phyloP scores from a whole-genome alignment of 2,888 invertebrate genomes.

The Dioctria rufipes region DNA sequence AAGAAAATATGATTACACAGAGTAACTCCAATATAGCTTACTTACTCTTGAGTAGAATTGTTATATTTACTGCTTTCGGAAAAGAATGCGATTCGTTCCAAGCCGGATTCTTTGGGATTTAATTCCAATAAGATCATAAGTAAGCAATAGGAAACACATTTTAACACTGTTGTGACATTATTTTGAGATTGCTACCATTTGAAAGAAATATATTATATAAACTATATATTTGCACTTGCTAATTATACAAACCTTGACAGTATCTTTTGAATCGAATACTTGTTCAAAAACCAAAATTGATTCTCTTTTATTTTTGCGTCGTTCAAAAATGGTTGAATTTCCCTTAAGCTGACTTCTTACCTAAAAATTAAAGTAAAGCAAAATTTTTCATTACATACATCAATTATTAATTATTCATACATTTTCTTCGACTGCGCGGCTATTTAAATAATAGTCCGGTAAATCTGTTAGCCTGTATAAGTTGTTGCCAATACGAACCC shows the following conservation, averaged over 20 bases:
- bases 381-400: not conserved
- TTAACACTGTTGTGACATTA: constrained; percentile 64
- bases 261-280: constrained; percentile 55
- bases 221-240: not conserved
- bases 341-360: not conserved
- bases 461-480: constrained; percentile 65
- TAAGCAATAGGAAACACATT: constrained; percentile 66
- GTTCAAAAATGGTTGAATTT: not conserved
- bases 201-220: not conserved
- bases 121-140: constrained; percentile 64
- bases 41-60: constrained; percentile 61
- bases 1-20: constrained; percentile 57
- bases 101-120: constrained; percentile 61
- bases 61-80: constrained; percentile 46
- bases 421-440: constrained; percentile 64
- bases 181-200: constrained; percentile 59
- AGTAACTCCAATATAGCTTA: constrained; percentile 1
- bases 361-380: not conserved
- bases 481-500: constrained; percentile 65
- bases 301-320: constrained; percentile 64
- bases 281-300: constrained; percentile 70
- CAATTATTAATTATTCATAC: constrained; percentile 53
- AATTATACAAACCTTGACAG: constrained; percentile 60
- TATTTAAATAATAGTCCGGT: constrained; percentile 62
- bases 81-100: constrained; percentile 61